Evolutionary conservation across 2,113 vertebrate genomes (phyloP).

Genomic region (Semicossyphus pulcher): DNA sequence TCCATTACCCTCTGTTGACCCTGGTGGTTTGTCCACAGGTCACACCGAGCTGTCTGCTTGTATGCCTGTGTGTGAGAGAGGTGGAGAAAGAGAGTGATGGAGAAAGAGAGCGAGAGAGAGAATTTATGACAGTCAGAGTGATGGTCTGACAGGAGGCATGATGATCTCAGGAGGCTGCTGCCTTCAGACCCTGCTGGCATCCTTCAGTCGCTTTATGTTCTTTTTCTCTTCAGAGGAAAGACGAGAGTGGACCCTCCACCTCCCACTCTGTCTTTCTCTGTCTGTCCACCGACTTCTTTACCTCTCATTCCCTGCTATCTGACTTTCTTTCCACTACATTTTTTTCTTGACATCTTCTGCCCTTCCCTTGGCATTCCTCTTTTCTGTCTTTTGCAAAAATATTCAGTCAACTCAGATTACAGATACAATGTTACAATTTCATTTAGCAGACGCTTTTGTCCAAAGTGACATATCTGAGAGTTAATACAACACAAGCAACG

Average conservation of each 20-base stretch:
- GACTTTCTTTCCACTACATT: conserved; percentile 10
- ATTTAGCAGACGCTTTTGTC: too few relatives aligned
- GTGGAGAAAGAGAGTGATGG: neutral
- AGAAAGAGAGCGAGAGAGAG: neutral
- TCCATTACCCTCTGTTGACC: conserved; percentile 56
- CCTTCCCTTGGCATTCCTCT: neutral
- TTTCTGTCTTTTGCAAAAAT: neutral
- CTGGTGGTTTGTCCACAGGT: conserved; percentile 44
- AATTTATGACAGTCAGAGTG: conserved; percentile 48
- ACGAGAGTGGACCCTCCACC: neutral
- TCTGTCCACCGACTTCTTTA: conserved; percentile 9
- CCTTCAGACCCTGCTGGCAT: conserved; percentile 51
- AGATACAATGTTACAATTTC: too few relatives aligned
- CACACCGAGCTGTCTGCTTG: conserved; percentile 38
- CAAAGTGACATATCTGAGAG: too few relatives aligned
- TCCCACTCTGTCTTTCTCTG: neutral
- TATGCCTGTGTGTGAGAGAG: conserved; percentile 11
- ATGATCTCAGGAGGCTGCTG: conserved; percentile 52
- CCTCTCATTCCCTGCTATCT: conserved; percentile 17
- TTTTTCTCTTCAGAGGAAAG: conserved; percentile 34
- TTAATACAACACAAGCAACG: too few relatives aligned
- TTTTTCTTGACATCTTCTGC: neutral
- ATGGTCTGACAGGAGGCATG: conserved; percentile 53
- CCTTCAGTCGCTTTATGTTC: conserved; percentile 1
- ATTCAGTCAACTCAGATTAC: too few relatives aligned